Percentiles rank a stretch among this genome's conserved stretches.
phyloP scores from a whole-genome alignment of 2,888 invertebrate genomes.

The Autographa gamma region DNA sequence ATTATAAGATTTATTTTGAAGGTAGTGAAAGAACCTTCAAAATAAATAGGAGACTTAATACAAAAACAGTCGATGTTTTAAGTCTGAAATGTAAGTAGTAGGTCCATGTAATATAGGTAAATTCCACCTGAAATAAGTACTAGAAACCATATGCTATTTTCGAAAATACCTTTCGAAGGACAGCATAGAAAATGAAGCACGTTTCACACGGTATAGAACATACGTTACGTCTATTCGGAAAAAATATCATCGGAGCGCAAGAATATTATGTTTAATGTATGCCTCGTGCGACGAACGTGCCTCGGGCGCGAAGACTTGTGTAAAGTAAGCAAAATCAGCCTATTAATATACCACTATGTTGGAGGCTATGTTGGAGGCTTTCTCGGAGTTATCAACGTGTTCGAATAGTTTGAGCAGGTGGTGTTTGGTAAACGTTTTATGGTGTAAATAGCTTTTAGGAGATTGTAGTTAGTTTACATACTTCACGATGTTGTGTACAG shows the following conservation, averaged over 20 bases:
- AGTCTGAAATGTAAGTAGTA: too few species aligned
- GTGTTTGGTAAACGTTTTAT: background rate
- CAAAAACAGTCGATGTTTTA: too few species aligned
- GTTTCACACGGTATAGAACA: constrained; percentile 16
- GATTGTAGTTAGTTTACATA: too few species aligned
- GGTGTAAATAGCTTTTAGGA: too few species aligned
- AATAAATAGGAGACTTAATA: too few species aligned
- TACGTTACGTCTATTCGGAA: constrained; percentile 30
- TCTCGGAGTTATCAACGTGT: constrained; percentile 39
- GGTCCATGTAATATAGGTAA: background rate
- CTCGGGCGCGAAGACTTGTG: constrained; percentile 36
- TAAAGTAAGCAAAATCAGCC: constrained; percentile 50
- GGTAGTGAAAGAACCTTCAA: too few species aligned
- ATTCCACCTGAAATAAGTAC: constrained; percentile 3
- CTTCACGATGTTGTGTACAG: too few species aligned
- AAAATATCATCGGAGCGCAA: constrained; percentile 46
- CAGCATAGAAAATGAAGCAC: constrained; percentile 39
- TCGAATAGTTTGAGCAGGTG: constrained; percentile 38
- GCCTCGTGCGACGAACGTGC: constrained; percentile 52
- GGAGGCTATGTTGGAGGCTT: constrained; percentile 40
- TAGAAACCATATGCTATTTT: constrained; percentile 10
- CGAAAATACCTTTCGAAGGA: constrained; percentile 12
- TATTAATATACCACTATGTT: constrained; percentile 53
- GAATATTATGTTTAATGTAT: constrained; percentile 57
- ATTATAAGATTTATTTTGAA: too few species aligned